These are phyloP conservation scores for Oncorhynchus clarkii DNA, from an alignment of 2,113 vertebrate genomes.

Conservation along the genomic window DNA sequence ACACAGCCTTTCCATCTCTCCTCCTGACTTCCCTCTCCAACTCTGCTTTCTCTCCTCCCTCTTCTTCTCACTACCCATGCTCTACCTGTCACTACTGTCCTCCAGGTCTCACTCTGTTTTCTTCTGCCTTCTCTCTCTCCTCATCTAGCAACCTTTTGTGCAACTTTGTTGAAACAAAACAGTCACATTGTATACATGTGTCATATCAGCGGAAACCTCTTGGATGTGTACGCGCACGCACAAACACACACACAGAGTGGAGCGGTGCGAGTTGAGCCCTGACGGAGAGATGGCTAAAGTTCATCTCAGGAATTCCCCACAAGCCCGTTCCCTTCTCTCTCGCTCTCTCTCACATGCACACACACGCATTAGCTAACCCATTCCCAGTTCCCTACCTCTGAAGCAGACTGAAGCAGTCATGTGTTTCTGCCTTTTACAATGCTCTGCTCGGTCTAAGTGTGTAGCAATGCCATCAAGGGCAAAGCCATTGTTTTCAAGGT, in stretches of 20 bases:
- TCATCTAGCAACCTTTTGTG: too few species aligned
- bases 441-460: slow-evolving; percentile 37
- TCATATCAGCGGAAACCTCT: too few species aligned
- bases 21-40: too few species aligned
- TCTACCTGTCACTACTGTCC: too few species aligned
- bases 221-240: too few species aligned
- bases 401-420: neutral
- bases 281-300: slow-evolving; percentile 52
- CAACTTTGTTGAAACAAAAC: too few species aligned
- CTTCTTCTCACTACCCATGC: too few species aligned
- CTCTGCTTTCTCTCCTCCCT: too few species aligned
- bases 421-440: slow-evolving; percentile 29
- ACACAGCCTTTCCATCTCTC: too few species aligned
- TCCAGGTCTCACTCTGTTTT: too few species aligned
- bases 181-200: too few species aligned
- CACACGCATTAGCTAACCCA: neutral
- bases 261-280: slow-evolving; percentile 22
- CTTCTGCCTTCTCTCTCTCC: neutral
- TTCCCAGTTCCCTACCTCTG: slow-evolving; percentile 11
- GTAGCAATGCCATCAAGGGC: slow-evolving; percentile 22
- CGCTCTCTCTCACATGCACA: slow-evolving; percentile 42
- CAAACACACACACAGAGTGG: slow-evolving; percentile 46
- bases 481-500: slow-evolving; percentile 17
- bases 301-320: slow-evolving; percentile 73
- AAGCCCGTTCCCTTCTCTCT: slow-evolving; percentile 48